Conservation (phyloP, 2,888 invertebrate species). For the Herminia tarsipennalis region DNA sequence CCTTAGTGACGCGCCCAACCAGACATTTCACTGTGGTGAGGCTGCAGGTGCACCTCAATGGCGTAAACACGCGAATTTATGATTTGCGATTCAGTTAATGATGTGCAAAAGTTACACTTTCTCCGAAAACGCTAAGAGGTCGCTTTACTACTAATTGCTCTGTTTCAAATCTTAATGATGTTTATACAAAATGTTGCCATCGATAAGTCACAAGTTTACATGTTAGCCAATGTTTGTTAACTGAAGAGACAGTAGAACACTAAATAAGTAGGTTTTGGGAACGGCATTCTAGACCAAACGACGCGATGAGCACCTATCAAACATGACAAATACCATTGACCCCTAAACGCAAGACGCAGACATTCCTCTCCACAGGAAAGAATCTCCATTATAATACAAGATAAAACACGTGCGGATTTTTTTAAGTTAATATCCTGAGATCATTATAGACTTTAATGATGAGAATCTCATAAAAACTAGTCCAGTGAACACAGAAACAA, state of each 20-base stretch:
- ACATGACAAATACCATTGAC: constrained; percentile 65
- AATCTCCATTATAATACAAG: constrained; percentile 33
- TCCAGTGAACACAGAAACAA: constrained; percentile 52
- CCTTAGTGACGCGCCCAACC: constrained; percentile 73
- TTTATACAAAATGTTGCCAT: constrained; percentile 26
- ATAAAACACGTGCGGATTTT: constrained; percentile 46
- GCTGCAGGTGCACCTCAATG: constrained; percentile 51
- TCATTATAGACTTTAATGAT: constrained; percentile 57
- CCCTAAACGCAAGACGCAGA: constrained; percentile 50
- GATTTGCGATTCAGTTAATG: constrained; percentile 54
- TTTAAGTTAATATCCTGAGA: constrained; percentile 53
- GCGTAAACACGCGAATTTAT: constrained; percentile 53
- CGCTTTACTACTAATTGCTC: constrained; percentile 37
- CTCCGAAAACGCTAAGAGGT: constrained; percentile 50
- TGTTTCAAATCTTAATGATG: constrained; percentile 26
- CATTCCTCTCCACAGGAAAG: constrained; percentile 25
- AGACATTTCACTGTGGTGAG: constrained; percentile 69
- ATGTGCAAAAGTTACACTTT: constrained; percentile 61
- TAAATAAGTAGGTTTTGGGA: constrained; percentile 62
- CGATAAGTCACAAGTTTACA: constrained; percentile 19
- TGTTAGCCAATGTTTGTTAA: constrained; percentile 11
- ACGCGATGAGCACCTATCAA: constrained; percentile 51
- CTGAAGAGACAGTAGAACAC: constrained; percentile 40
- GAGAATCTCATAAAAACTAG: constrained; percentile 61
- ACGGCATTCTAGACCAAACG: constrained; percentile 60